Evolutionary conservation across 2,113 vertebrate species (phyloP), one percentile per base, ranked within the genome.

Genomic region (Neogobius melanostomus): DNA sequence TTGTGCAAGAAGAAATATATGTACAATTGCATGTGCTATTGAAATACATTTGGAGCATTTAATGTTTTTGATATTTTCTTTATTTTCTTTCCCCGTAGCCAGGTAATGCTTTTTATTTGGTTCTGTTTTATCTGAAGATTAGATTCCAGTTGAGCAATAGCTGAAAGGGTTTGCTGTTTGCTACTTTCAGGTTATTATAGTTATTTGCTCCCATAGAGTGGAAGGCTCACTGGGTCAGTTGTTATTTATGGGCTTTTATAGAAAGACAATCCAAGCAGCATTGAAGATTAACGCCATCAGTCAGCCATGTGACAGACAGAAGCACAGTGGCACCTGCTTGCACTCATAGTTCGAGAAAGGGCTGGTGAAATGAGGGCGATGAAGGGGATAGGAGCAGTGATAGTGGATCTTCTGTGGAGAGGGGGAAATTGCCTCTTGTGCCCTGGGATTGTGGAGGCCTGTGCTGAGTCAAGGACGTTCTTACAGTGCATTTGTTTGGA

Each of bases 231-330:
- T 54, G 66, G 68, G 69, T 78, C 77, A 74, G 74, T 2, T 79
- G 60, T 79, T 80, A 79, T 86, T 81, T 82, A 80, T 84, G 71
- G 74, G 68, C 64, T 66, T 75, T 86, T 74, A 81, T 67, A 44
- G 63, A 72, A 71, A 75, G 72, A 71, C 47, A 69, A 66, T 75
- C 74, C 60, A 69, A 75, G 72, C 75, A 71, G 64, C 28, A 11
- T 46, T 53, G 51, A 69, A 54, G 70, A 87, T 87, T 77, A 85
- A 85, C 79, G 50, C 73, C 75, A 81, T 90, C 75, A 79, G 5
- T 82, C 80, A 81, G 49, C 52, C 45, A 44, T 48, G 53, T 6
- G 46, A 68, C 63, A 69, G 63, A 51, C 53, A 74, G 68, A 80
- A 64, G 66, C 48, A 43, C 53, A 69, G 8, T 74, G 74, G 66